Percentiles rank a stretch among this genome's conserved stretches.
phyloP scores from a whole-genome alignment of 2,888 invertebrate species.

The Therioaphis trifolii region DNA sequence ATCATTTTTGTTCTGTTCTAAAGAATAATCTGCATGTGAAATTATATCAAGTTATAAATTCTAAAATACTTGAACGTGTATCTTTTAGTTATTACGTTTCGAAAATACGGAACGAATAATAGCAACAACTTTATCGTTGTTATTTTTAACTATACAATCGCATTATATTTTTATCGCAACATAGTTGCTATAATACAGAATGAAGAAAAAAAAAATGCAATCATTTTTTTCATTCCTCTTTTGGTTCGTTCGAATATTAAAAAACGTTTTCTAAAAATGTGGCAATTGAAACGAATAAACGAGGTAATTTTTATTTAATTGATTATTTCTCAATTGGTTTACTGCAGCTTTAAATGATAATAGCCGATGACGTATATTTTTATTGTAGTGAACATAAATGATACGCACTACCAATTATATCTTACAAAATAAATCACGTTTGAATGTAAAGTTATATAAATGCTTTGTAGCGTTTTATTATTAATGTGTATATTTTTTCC shows the following conservation, averaged over 20 bases:
- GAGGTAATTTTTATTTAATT: neutral
- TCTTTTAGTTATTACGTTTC: neutral
- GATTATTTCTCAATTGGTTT: neutral
- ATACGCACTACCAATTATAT: neutral
- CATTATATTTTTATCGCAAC: too few relatives aligned
- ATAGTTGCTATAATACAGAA: too few relatives aligned
- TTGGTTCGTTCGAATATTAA: neutral
- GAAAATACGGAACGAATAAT: neutral
- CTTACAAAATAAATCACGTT: neutral
- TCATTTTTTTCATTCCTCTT: too few relatives aligned
- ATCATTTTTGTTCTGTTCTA: neutral
- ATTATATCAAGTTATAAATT: neutral
- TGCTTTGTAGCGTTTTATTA: constrained; percentile 1
- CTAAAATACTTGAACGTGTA: neutral
- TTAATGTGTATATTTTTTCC: too few relatives aligned
- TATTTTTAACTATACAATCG: too few relatives aligned
- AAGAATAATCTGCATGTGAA: neutral
- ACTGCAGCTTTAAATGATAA: neutral
- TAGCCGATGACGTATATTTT: neutral
- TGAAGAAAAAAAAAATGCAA: too few relatives aligned
- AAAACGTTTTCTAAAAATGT: neutral
- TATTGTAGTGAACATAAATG: neutral
- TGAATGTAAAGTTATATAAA: neutral
- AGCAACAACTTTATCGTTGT: neutral
- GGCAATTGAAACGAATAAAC: neutral